Conservation (phyloP, 1,140 invertebrate species). For the Listronotus bonariensis region DNA sequence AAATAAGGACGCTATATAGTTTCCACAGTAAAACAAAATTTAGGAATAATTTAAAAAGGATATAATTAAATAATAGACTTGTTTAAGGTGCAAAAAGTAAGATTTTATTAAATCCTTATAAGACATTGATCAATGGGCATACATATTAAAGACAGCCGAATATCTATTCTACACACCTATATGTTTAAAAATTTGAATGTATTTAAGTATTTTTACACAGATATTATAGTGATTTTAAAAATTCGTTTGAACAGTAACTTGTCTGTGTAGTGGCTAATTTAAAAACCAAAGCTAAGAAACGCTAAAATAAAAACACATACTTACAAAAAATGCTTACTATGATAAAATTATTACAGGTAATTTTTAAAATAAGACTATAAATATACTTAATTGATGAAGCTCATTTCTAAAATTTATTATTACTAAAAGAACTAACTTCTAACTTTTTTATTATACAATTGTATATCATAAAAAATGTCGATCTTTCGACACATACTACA, state of each 20-base stretch:
- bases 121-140: too few species aligned
- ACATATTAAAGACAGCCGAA: slow-evolving; percentile 13
- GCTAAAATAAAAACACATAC: slow-evolving; percentile 16
- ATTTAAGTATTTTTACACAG: slow-evolving; percentile 4
- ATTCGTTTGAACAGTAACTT: neutral
- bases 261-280: slow-evolving; percentile 14
- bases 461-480: slow-evolving; percentile 27
- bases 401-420: slow-evolving; percentile 27
- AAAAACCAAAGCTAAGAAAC: slow-evolving; percentile 15
- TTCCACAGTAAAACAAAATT: too few species aligned
- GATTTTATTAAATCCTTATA: too few species aligned
- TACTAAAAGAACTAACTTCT: slow-evolving; percentile 30
- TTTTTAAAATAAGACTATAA: slow-evolving; percentile 25
- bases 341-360: slow-evolving; percentile 26
- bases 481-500: slow-evolving; percentile 22
- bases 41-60: too few species aligned
- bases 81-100: too few species aligned
- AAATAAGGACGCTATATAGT: too few species aligned
- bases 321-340: slow-evolving; percentile 25
- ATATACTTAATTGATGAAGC: slow-evolving; percentile 22
- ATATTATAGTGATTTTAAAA: neutral
- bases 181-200: slow-evolving; percentile 12
- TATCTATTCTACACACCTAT: slow-evolving; percentile 14
- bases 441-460: slow-evolving; percentile 34
- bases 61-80: too few species aligned